Conservation (phyloP, 2,888 invertebrate genomes). For the Schrankia costaestrigalis region DNA sequence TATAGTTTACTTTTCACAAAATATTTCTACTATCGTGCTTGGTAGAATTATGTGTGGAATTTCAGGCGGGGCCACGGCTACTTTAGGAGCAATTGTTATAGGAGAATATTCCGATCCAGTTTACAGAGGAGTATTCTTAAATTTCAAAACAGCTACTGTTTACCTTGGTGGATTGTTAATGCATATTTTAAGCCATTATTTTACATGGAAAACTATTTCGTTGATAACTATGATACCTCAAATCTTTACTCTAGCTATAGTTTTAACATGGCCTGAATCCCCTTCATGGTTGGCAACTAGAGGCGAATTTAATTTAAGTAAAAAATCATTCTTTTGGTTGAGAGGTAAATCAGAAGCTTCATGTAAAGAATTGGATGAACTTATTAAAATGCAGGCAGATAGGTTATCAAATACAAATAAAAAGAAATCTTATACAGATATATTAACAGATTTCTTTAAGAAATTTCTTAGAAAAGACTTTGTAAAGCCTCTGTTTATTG, state of each 20-base stretch:
- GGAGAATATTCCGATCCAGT: constrained; percentile 55
- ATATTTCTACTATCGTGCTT: constrained; percentile 36
- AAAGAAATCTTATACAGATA: constrained; percentile 13
- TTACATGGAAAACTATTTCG: constrained; percentile 46
- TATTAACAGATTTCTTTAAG: constrained; percentile 26
- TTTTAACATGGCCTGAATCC: constrained; percentile 79
- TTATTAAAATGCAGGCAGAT: constrained; percentile 46
- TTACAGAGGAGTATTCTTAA: constrained; percentile 54
- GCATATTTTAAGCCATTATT: constrained; percentile 41
- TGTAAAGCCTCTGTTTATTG: background rate
- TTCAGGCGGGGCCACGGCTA: constrained; percentile 39
- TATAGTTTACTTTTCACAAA: constrained; percentile 39
- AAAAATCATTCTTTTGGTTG: constrained; percentile 70
- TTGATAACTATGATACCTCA: constrained; percentile 40
- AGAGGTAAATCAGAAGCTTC: constrained; percentile 56
- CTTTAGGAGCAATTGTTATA: constrained; percentile 50
- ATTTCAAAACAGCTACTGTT: constrained; percentile 50
- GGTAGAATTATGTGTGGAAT: constrained; percentile 47
- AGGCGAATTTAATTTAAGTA: constrained; percentile 65
- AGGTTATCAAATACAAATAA: constrained; percentile 10
- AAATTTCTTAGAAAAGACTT: constrained; percentile 20
- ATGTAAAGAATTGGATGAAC: constrained; percentile 37
- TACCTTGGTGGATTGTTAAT: constrained; percentile 44
- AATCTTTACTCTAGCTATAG: constrained; percentile 35
- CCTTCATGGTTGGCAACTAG: constrained; percentile 79